Conservation (phyloP, 2,113 vertebrate genomes). For the Actenoides lindsayi region DNA sequence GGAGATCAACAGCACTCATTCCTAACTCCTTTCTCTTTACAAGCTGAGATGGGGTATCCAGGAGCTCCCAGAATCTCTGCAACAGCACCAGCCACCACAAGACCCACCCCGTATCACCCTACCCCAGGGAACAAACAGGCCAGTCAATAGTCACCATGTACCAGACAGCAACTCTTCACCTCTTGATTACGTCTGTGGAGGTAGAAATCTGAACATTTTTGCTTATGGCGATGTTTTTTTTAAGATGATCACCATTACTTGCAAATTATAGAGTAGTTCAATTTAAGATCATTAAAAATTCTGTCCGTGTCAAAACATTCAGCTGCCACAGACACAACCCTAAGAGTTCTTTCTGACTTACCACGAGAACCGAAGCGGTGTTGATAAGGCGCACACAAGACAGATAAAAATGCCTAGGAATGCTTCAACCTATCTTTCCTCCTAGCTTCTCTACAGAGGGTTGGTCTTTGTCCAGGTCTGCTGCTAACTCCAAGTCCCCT, state of each 20-base stretch:
- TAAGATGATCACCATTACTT: not conserved
- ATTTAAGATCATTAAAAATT: not conserved
- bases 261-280: not conserved
- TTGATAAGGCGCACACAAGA: not conserved
- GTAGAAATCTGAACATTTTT: not conserved
- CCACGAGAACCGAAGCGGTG: not conserved
- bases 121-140: not conserved
- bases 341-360: not conserved
- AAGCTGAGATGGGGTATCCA: not conserved
- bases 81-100: not conserved
- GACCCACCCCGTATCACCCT: not conserved
- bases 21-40: not conserved
- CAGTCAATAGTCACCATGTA: not conserved
- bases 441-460: not conserved
- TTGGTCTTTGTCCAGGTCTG: not conserved
- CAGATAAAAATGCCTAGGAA: not conserved
- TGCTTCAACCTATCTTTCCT: not conserved
- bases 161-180: not conserved
- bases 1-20: not conserved
- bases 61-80: fast-evolving
- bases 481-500: not conserved
- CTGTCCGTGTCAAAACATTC: not conserved
- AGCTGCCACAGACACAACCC: not conserved
- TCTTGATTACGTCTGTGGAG: not conserved
- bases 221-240: not conserved